Evolutionary conservation across 2,888 invertebrate genomes (phyloP).

Genomic region (Cenopis cana): DNA sequence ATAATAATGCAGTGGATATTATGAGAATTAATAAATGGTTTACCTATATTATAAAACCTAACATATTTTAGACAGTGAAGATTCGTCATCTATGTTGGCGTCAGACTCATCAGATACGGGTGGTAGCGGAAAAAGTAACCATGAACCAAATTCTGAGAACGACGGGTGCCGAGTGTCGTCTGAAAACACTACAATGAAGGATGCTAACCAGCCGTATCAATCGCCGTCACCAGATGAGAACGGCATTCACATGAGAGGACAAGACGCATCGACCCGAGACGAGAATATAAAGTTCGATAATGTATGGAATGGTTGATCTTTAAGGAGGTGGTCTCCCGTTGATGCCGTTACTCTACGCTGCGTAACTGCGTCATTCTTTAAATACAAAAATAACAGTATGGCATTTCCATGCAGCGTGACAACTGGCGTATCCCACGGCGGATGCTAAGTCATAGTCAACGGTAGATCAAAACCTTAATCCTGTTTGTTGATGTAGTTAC

Average conservation of each 20-base stretch:
- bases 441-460: not conserved
- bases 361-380: not conserved
- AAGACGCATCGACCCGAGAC: slow-evolving; percentile 44
- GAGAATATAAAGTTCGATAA: slow-evolving; percentile 50
- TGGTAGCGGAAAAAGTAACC: slow-evolving; percentile 68
- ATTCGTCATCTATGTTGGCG: slow-evolving; percentile 88
- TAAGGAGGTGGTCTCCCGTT: not conserved
- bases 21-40: too few relatives aligned
- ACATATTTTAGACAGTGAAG: slow-evolving; percentile 77
- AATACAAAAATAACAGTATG: not conserved
- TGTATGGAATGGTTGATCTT: slow-evolving; percentile 49
- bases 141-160: slow-evolving; percentile 57
- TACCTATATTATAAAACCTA: too few relatives aligned
- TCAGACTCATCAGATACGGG: slow-evolving; percentile 89
- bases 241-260: slow-evolving; percentile 44
- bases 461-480: not conserved
- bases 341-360: too few relatives aligned
- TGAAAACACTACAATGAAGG: slow-evolving; percentile 54
- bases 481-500: not conserved
- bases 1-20: too few relatives aligned
- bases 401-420: not conserved
- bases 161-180: slow-evolving; percentile 60
- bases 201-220: slow-evolving; percentile 50
- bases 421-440: not conserved
- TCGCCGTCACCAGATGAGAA: slow-evolving; percentile 45